Evolutionary conservation across 2,113 vertebrate genomes (phyloP), one percentile per base, ranked within the genome.

Genomic region (Ageneiosus marmoratus): DNA sequence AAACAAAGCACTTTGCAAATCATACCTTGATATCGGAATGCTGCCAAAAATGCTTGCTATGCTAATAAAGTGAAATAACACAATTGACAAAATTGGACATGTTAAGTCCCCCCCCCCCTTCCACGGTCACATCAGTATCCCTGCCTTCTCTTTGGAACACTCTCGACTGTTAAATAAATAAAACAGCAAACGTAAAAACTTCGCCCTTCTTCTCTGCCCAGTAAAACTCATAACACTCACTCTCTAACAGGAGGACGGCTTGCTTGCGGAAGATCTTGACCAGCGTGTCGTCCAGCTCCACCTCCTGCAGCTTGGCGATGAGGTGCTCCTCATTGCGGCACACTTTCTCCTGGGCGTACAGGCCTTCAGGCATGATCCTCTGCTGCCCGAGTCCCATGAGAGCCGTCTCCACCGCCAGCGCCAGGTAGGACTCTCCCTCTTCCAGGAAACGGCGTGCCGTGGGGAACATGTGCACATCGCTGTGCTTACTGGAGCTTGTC

Each of bases 251-350:
- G 94, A 97, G 94, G 89, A 95, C 93, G 79, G 96, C 96, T 95
- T 99, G 97, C 89, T 97, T 97, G 91, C 94, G 94, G 92, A 98
- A 97, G 93, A 98, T 96, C 92, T 97, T 96, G 92, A 98, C 95
- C 90, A 98, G 90, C 79, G 92, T 92, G 89, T 97, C 95, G 86
- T 97, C 95, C 86, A 97, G 89, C 83, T 96, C 93, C 69, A 98
- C 93, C 92, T 99, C 97, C 88, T 97, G 97, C 60, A 99, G 96
- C 87, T 94, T 96, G 89, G 95, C 96, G 92, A 99, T 92, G 79
- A 99, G 95, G 87, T 98, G 96, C 88, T 98, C 97, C 89, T 99
- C 97, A 69, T 98, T 96, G 86, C 96, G 96, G 91, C 97, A 98
- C 87, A 97, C 95, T 82, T 98, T 98, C 94, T 98, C 97, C 92